phyloP scores from a whole-genome alignment of 2,888 invertebrate genomes.

The Tribolium freemani region DNA sequence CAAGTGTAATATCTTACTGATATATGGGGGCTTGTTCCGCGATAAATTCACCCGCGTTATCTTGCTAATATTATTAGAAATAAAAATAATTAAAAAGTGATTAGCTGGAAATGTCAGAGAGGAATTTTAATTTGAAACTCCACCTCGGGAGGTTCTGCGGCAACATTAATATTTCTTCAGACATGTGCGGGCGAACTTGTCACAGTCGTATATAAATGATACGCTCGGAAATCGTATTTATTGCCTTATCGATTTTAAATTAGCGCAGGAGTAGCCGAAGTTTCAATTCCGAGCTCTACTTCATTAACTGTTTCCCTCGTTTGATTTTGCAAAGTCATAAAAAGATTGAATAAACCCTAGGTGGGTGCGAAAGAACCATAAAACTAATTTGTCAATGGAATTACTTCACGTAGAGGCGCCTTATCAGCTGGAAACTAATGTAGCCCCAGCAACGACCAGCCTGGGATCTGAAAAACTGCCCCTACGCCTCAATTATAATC shows the following conservation, averaged over 20 bases:
- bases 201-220: neutral
- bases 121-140: neutral
- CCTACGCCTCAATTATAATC: neutral
- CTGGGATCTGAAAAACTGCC: neutral
- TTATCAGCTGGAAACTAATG: neutral
- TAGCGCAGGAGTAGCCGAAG: neutral
- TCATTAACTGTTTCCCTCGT: neutral
- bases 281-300: neutral
- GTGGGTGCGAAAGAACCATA: too few species aligned
- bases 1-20: slow-evolving; percentile 56
- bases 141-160: neutral
- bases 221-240: neutral
- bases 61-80: slow-evolving; percentile 24
- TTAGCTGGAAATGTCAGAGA: neutral
- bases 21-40: slow-evolving; percentile 50
- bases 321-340: too few species aligned
- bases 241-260: neutral
- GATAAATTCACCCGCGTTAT: slow-evolving; percentile 50
- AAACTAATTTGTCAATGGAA: neutral
- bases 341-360: too few species aligned
- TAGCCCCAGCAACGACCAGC: neutral
- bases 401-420: neutral
- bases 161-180: neutral
- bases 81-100: neutral
- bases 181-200: neutral